Base-by-base conservation (phyloP, 1,140 invertebrate species). In the Hyposmocoma kahamanoa region DNA sequence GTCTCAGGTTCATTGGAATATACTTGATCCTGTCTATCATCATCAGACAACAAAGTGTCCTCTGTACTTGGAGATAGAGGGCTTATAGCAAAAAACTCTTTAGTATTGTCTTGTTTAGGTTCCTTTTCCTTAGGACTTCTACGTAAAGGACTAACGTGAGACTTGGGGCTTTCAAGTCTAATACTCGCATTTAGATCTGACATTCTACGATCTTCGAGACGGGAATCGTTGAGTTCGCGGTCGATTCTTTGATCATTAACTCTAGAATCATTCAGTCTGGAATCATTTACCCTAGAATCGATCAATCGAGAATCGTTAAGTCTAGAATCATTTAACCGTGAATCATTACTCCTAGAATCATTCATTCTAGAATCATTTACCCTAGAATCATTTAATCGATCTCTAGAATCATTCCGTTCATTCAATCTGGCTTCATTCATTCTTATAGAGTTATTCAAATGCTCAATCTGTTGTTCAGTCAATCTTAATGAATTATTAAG, bases 51-150 rank as follows among this genome's bases (percentile, higher is more conserved):
- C 42, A 85, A 56, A 24, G 79, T 82, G 45, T 85, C 79, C 42
- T 85, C 79, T 6, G 79, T 82, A 22, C 74, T 78, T 4, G 82
- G 82, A 0, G 82, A 78, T 52, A 85, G 41, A n/a, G 79, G 77
- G 0, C 76, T 79, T 1, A 56, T 60, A 49, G 50, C 59, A 30
- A 73, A 73, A 38, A 77, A 82, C 8, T 81, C 74, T 0, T 26
- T 50, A 0, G 70, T 65, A 43, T 65, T 76, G 0, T 62, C 65
- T 38, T 76, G 69, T 26, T 69, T 73, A 0, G 66, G 62, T 20
- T 78, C 74, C 42, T 73, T 72, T 2, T 52, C 53, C 45, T 76
- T 78, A 13, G 79, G 79, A 58, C 78, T 82, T 6, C 67, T 62
- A 24, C 64, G 59, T n/a, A n/a, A n/a, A n/a, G n/a, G n/a, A n/a